A percentile compares a stretch with the other conserved stretches of the same genome.
phyloP scores from a whole-genome alignment of 2,888 invertebrate genomes.

The Mythimna albipuncta region DNA sequence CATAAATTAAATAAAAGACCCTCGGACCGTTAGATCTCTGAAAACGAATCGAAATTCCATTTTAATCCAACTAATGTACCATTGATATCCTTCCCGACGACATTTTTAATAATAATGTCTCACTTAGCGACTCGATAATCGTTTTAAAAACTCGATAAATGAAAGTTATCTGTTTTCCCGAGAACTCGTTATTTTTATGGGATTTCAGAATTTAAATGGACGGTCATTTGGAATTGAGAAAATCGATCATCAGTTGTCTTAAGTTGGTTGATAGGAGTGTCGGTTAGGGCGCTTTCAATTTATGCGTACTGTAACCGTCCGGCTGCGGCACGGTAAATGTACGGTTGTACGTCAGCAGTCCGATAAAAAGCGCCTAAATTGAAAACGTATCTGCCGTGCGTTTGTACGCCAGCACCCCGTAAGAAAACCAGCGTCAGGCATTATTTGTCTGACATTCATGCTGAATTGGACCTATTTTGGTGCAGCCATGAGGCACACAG shows the following conservation, averaged over 20 bases:
- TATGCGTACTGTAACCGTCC: too few species aligned
- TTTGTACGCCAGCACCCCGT: too few species aligned
- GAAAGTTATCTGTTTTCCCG: constrained; percentile 41
- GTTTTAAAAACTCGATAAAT: constrained; percentile 54
- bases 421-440: too few species aligned
- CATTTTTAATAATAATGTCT: constrained; percentile 65
- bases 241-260: constrained; percentile 1
- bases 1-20: constrained; percentile 81
- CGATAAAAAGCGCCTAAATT: too few species aligned
- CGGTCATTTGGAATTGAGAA: constrained; percentile 12
- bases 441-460: too few species aligned
- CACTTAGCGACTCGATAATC: constrained; percentile 49
- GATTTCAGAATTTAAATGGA: constrained; percentile 30
- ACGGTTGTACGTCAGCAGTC: too few species aligned
- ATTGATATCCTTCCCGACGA: constrained; percentile 63
- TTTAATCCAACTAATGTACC: constrained; percentile 75
- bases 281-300: too few species aligned
- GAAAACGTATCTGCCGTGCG: too few species aligned
- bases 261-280: background rate
- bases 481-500: too few species aligned
- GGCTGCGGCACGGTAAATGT: too few species aligned
- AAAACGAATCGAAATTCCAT: constrained; percentile 71
- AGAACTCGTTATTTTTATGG: constrained; percentile 52
- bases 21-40: constrained; percentile 65
- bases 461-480: too few species aligned